Evolutionary conservation across 2,888 invertebrate genomes (phyloP).

Genomic region (Sminthurinus aureus): DNA sequence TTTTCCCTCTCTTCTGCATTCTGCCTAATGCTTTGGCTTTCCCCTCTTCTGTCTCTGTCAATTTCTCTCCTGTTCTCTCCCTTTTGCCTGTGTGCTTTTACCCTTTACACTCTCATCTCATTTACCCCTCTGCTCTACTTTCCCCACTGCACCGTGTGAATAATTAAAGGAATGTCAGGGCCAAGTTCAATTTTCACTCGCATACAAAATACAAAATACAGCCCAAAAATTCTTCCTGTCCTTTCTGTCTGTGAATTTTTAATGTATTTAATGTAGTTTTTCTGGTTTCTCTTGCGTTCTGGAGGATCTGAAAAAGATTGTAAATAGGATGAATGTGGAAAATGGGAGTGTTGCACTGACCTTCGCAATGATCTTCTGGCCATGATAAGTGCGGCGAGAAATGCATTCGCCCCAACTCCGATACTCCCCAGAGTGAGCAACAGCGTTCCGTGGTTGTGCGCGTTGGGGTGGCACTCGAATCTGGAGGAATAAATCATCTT

Average conservation of each 20-base stretch:
- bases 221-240: background rate
- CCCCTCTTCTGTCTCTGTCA: background rate
- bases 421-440: conserved; percentile 57
- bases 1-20: background rate
- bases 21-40: too few relatives aligned
- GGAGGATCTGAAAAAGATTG: too few relatives aligned
- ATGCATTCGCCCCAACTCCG: conserved; percentile 76
- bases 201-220: background rate
- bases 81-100: too few relatives aligned
- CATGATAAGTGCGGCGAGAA: conserved; percentile 81
- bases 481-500: background rate
- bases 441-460: conserved; percentile 75
- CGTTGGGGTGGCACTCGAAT: conserved; percentile 81
- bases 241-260: background rate
- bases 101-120: too few relatives aligned
- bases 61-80: background rate
- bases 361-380: conserved; percentile 80
- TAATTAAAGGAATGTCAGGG: background rate
- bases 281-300: background rate
- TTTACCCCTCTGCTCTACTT: background rate
- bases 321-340: background rate
- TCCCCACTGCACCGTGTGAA: background rate
- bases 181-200: background rate
- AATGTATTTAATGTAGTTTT: background rate
- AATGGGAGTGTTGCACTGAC: conserved; percentile 68